A percentile compares a stretch with the other conserved stretches of the same genome.
Evolutionary conservation across 2,888 invertebrate species (phyloP).

Genomic region (Furcula furcula): DNA sequence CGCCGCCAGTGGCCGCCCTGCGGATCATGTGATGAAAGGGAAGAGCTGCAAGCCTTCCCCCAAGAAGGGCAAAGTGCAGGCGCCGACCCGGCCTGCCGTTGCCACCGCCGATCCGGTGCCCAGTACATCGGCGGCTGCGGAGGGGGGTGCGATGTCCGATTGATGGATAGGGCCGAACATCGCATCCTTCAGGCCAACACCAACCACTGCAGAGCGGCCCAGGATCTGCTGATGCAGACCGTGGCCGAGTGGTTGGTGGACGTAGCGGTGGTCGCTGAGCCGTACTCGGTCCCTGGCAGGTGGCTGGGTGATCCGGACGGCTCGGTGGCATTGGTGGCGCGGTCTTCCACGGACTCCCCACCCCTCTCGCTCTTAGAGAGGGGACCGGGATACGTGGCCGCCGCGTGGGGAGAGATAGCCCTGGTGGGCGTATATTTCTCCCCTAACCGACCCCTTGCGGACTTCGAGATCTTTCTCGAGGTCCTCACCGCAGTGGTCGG

Average conservation of each 20-base stretch:
- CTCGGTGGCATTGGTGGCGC: conserved; percentile 3
- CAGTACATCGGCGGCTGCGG: background rate
- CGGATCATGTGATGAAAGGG: background rate
- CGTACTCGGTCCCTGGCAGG: background rate
- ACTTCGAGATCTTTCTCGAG: conserved; percentile 17
- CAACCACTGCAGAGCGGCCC: conserved; percentile 8
- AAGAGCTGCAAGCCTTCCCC: background rate
- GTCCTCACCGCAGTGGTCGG: conserved; percentile 4
- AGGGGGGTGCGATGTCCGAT: background rate
- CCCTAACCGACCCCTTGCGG: conserved; percentile 15
- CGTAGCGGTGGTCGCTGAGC: conserved; percentile 5
- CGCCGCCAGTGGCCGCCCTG: background rate
- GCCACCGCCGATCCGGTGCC: background rate
- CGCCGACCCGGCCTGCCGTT: too few relatives aligned
- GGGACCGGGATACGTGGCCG: conserved; percentile 14
- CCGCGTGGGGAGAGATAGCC: background rate
- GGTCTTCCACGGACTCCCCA: conserved; percentile 5
- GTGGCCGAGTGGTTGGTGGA: conserved; percentile 6
- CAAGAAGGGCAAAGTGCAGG: too few relatives aligned
- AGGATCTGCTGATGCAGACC: conserved; percentile 5
- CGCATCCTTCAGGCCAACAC: conserved; percentile 8
- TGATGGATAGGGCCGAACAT: background rate
- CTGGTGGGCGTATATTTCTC: conserved; percentile 22
- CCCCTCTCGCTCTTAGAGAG: background rate
- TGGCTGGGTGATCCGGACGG: conserved; percentile 1